These are phyloP conservation scores for Thymelicus sylvestris DNA, from an alignment of 2,888 invertebrate species.

Conservation along the genomic window DNA sequence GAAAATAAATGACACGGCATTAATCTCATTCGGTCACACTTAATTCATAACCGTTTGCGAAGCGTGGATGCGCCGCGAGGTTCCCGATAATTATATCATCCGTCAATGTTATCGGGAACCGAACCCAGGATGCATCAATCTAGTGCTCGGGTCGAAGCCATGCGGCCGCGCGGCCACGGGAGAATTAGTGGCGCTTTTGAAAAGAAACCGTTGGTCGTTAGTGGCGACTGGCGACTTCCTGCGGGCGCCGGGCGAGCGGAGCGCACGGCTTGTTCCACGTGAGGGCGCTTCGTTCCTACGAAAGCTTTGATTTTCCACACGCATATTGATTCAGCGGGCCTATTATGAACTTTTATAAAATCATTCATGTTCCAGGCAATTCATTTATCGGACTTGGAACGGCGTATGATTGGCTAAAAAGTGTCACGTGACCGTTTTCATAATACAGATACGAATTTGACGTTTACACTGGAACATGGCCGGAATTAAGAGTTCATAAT, in stretches of 20 bases:
- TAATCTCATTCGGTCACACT: conserved; percentile 15
- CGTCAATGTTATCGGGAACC: conserved; percentile 34
- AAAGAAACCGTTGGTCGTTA: conserved; percentile 48
- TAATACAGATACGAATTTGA: too few species aligned
- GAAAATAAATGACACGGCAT: conserved; percentile 5
- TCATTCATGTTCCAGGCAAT: too few species aligned
- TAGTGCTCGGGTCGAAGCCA: conserved; percentile 3
- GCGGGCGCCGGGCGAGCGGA: conserved; percentile 46
- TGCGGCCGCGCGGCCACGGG: neutral
- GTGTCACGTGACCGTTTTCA: too few species aligned
- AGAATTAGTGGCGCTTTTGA: conserved; percentile 31
- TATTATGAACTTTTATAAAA: too few species aligned
- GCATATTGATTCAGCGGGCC: too few species aligned
- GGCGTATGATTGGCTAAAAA: too few species aligned
- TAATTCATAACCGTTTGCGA: conserved; percentile 24
- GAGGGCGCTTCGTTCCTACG: conserved; percentile 32
- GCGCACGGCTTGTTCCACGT: conserved; percentile 58
- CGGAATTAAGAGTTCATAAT: too few species aligned
- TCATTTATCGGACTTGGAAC: too few species aligned
- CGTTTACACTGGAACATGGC: too few species aligned
- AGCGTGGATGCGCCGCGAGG: conserved; percentile 10
- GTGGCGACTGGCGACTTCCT: conserved; percentile 48
- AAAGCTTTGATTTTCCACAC: neutral
- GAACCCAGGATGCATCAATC: conserved; percentile 37
- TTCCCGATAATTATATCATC: conserved; percentile 32